A percentile compares a stretch with the other conserved stretches of the same genome.
Conservation (phyloP, 64 coral and sea anemone genomes). For the Stichodactyla mertensii region DNA sequence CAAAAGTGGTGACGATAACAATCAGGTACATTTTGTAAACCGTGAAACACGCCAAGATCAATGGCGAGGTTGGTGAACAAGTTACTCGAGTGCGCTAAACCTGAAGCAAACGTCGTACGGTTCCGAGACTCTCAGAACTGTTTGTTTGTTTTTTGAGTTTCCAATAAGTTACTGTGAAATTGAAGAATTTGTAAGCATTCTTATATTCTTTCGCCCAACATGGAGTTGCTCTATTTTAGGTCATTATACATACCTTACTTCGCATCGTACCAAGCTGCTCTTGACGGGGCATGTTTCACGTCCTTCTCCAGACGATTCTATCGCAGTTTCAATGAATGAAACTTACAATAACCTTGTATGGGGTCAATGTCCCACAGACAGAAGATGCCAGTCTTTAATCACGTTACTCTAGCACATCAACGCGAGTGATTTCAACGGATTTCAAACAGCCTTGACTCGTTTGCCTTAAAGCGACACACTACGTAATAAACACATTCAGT, state of each 20-base stretch:
- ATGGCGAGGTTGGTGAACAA: background rate
- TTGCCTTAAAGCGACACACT: background rate
- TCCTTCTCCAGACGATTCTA: background rate
- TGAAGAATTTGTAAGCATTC: background rate
- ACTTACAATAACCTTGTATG: constrained; percentile 9
- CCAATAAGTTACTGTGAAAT: background rate
- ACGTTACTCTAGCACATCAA: background rate
- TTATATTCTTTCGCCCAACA: background rate
- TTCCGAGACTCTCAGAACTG: background rate
- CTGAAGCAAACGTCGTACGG: background rate
- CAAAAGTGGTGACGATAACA: background rate
- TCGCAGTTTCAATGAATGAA: constrained; percentile 12
- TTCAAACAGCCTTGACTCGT: background rate
- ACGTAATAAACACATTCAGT: background rate
- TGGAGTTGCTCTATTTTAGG: background rate
- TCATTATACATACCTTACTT: background rate
- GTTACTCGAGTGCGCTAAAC: background rate
- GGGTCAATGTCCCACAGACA: constrained; percentile 12
- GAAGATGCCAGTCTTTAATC: background rate
- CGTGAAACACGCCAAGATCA: background rate
- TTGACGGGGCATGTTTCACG: constrained; percentile 7
- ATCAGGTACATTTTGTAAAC: constrained; percentile 9
- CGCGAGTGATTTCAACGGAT: background rate
- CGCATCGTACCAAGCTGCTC: background rate
- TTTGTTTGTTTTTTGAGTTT: background rate